phyloP scores from a whole-genome alignment of 2,888 invertebrate genomes.

The Synergus itoensis region DNA sequence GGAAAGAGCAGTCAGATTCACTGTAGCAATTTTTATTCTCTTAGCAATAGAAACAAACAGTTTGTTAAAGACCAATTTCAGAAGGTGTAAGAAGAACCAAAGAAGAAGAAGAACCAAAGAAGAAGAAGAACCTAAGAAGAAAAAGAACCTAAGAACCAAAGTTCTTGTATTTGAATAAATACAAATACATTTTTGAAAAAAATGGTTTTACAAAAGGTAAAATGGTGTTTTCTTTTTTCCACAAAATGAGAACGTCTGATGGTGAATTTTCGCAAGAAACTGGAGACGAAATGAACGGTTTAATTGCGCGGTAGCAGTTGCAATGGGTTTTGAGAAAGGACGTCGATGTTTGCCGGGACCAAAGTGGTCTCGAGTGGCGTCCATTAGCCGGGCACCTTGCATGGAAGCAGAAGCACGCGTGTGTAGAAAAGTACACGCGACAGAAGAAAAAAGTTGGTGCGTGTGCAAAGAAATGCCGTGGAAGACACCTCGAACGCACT shows the following conservation, averaged over 20 bases:
- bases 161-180: too few relatives aligned
- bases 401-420: conserved; percentile 50
- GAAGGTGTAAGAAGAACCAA: too few relatives aligned
- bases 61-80: too few relatives aligned
- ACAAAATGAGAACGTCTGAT: not conserved
- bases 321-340: conserved; percentile 75
- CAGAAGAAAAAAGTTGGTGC: conserved; percentile 66
- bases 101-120: too few relatives aligned
- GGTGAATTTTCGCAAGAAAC: not conserved
- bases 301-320: conserved; percentile 49
- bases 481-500: conserved; percentile 74
- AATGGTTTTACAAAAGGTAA: not conserved
- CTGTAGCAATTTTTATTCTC: not conserved
- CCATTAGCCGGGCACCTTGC: conserved; percentile 73
- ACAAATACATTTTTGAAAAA: not conserved
- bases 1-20: not conserved
- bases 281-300: conserved; percentile 21
- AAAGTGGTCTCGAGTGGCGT: conserved; percentile 77
- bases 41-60: too few relatives aligned
- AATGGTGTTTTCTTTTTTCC: not conserved
- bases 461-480: conserved; percentile 75
- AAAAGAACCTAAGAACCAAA: too few relatives aligned
- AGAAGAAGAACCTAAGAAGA: too few relatives aligned
- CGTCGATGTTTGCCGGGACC: conserved; percentile 75
- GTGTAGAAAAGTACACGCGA: conserved; percentile 56